Evolutionary conservation across 2,888 invertebrate genomes (phyloP).

Genomic region (Amphipoea oculea): DNA sequence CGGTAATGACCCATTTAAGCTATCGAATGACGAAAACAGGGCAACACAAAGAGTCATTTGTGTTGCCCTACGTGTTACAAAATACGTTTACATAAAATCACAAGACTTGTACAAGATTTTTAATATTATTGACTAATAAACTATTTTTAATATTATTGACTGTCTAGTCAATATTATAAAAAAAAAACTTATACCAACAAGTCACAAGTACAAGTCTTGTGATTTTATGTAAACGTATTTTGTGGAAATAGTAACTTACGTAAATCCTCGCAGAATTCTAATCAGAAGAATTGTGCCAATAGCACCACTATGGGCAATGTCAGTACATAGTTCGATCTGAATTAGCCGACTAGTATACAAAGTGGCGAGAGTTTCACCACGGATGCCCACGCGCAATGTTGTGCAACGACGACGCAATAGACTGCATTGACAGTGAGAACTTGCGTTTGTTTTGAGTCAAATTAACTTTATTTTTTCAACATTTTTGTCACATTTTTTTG

Average conservation of each 20-base stretch:
- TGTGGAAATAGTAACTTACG: neutral
- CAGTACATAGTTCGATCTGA: constrained; percentile 29
- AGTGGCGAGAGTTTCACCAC: constrained; percentile 40
- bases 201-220: neutral
- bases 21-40: neutral
- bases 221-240: neutral
- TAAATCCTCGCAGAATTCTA: constrained; percentile 17
- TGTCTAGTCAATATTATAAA: too few relatives aligned
- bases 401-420: constrained; percentile 32
- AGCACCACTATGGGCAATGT: constrained; percentile 7
- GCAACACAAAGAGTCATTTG: too few relatives aligned
- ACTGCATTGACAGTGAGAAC: constrained; percentile 29
- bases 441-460: constrained; percentile 3
- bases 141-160: too few relatives aligned
- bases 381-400: constrained; percentile 33
- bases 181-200: too few relatives aligned
- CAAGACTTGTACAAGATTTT: too few relatives aligned
- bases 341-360: constrained; percentile 32
- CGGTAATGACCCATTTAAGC: neutral
- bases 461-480: constrained; percentile 1
- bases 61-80: too few relatives aligned
- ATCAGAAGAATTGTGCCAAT: constrained; percentile 30
- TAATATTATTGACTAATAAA: too few relatives aligned
- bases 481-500: constrained; percentile 7
- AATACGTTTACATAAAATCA: too few relatives aligned